phyloP scores from a whole-genome alignment of 2,113 vertebrate species.

The Oreochromis tanganicae region DNA sequence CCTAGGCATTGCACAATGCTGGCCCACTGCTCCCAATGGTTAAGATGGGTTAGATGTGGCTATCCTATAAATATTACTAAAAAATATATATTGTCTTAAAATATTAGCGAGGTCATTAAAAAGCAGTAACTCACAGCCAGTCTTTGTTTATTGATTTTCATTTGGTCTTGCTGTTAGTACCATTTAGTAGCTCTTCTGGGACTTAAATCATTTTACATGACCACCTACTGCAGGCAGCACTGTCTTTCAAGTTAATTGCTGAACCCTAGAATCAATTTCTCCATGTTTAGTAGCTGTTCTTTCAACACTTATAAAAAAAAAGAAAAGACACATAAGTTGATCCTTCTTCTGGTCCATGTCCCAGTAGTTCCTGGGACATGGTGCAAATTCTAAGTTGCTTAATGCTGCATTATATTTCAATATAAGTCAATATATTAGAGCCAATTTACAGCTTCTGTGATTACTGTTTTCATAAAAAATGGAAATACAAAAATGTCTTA shows the following conservation, averaged over 20 bases:
- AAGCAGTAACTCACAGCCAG: background rate
- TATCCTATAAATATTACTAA: background rate
- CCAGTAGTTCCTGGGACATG: background rate
- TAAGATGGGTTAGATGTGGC: background rate
- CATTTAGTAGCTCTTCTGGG: background rate
- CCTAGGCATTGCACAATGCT: background rate
- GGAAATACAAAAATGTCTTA: background rate
- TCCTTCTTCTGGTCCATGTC: background rate
- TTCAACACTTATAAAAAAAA: background rate
- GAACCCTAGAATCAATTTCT: background rate
- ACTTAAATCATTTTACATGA: background rate
- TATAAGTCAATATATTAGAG: background rate
- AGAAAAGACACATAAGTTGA: background rate
- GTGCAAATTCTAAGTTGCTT: background rate
- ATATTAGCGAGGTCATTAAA: background rate
- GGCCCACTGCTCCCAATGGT: background rate
- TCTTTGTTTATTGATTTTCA: background rate
- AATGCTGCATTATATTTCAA: background rate
- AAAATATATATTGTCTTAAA: background rate
- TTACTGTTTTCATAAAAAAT: background rate
- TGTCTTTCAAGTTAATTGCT: background rate
- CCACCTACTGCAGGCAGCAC: background rate
- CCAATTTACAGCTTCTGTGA: background rate
- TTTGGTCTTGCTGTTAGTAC: background rate
- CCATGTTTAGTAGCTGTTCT: background rate